A percentile compares a stretch with the other conserved stretches of the same genome.
Evolutionary conservation across 2,113 vertebrate genomes (phyloP).

Genomic region (Clinocottus analis): DNA sequence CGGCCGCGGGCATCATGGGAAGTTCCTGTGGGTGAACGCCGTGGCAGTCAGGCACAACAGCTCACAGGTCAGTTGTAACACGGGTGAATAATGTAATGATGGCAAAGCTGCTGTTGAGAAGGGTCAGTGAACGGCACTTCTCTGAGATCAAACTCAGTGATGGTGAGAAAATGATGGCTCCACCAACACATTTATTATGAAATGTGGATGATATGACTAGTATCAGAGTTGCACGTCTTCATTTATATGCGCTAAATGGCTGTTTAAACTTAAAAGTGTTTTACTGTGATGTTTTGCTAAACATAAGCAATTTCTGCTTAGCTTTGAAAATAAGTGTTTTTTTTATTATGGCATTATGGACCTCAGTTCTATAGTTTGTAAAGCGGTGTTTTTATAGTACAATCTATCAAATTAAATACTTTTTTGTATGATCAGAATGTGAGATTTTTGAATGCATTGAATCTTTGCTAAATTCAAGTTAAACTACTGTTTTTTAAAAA

Average conservation of each 20-base stretch:
- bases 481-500: neutral
- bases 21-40: conserved; percentile 72
- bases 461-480: neutral
- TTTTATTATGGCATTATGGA: neutral
- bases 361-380: neutral
- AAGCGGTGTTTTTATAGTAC: neutral
- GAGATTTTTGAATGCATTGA: neutral
- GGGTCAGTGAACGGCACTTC: neutral
- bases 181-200: neutral
- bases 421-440: neutral
- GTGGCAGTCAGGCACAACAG: conserved; percentile 78
- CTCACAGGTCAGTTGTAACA: conserved; percentile 68
- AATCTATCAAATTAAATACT: neutral
- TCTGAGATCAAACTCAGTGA: neutral
- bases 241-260: neutral
- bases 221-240: neutral
- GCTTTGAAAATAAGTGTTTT: neutral
- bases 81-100: too few relatives aligned
- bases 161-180: neutral
- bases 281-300: neutral
- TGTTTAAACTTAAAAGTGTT: neutral
- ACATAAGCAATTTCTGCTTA: neutral
- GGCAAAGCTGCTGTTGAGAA: neutral
- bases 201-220: neutral
- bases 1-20: conserved; percentile 58